phyloP scores from a whole-genome alignment of 1,140 invertebrate genomes.

The Apis mellifera region DNA sequence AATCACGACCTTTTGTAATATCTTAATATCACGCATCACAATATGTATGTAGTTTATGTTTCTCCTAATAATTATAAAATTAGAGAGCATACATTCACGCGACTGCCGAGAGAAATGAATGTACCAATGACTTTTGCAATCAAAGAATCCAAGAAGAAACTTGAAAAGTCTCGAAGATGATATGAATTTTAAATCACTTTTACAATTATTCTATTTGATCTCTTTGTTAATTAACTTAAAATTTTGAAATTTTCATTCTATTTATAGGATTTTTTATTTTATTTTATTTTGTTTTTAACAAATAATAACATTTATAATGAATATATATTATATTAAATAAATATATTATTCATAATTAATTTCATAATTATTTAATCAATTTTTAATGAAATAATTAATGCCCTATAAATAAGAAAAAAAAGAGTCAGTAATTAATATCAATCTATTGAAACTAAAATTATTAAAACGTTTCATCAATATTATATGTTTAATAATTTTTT shows the following conservation, averaged over 20 bases:
- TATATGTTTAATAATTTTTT: too few species aligned
- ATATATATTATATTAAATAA: too few species aligned
- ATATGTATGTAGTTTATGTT: neutral
- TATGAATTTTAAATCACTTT: slow-evolving; percentile 29
- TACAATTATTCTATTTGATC: slow-evolving; percentile 23
- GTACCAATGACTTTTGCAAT: slow-evolving; percentile 37
- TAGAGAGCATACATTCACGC: slow-evolving; percentile 41
- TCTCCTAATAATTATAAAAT: slow-evolving; percentile 41
- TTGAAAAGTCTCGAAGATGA: neutral
- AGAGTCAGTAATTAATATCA: too few species aligned
- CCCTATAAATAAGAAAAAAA: too few species aligned
- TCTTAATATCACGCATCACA: neutral
- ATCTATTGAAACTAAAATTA: too few species aligned
- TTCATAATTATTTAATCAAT: too few species aligned
- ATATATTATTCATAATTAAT: too few species aligned
- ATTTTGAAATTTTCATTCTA: neutral
- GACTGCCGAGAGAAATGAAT: slow-evolving; percentile 34
- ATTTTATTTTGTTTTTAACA: too few species aligned
- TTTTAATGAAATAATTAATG: too few species aligned
- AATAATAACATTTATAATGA: too few species aligned
- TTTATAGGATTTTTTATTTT: too few species aligned
- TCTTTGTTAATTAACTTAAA: slow-evolving; percentile 4
- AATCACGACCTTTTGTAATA: slow-evolving; percentile 12
- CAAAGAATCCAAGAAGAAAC: slow-evolving; percentile 40
- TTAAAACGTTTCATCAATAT: too few species aligned